Evolutionary conservation across 2,113 vertebrate species (phyloP).

Genomic region (Corythornis madagascariensis): DNA sequence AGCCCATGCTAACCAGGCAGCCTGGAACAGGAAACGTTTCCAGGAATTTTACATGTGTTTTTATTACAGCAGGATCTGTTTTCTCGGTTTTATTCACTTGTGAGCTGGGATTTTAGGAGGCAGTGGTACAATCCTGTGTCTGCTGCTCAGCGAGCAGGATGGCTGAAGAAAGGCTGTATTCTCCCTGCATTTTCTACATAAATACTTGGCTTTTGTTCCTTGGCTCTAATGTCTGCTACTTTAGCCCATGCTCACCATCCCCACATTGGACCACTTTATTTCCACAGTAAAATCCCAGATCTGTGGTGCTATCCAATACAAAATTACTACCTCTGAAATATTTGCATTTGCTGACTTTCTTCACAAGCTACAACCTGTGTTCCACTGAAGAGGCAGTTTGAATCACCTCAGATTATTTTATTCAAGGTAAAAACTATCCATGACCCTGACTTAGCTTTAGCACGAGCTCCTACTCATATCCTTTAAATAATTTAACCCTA

Average conservation of each 20-base stretch:
- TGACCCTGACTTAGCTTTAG: not conserved
- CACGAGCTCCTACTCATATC: not conserved
- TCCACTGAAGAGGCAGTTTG: not conserved
- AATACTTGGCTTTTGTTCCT: constrained; percentile 27
- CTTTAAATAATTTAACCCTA: not conserved
- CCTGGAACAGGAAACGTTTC: constrained; percentile 43
- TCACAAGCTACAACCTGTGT: not conserved
- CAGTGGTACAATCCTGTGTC: not conserved
- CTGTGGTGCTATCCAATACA: not conserved
- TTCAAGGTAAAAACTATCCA: not conserved
- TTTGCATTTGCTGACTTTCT: not conserved
- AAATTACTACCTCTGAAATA: not conserved
- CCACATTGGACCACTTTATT: constrained; percentile 6
- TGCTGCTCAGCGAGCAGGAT: constrained; percentile 6
- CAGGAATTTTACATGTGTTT: constrained; percentile 62
- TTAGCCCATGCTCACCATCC: not conserved
- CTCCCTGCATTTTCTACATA: not conserved
- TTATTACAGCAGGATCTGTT: constrained; percentile 17
- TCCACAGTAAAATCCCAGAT: constrained; percentile 15
- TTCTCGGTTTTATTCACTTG: not conserved
- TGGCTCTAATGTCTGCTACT: not conserved
- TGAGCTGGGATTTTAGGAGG: constrained; percentile 18
- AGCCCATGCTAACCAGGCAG: constrained; percentile 32
- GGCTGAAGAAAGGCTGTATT: constrained; percentile 24
- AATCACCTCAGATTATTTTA: not conserved